A percentile compares a stretch with the other conserved stretches of the same genome.
phyloP scores from a whole-genome alignment of 2,113 vertebrate species.

The Amblyornis subalaris region DNA sequence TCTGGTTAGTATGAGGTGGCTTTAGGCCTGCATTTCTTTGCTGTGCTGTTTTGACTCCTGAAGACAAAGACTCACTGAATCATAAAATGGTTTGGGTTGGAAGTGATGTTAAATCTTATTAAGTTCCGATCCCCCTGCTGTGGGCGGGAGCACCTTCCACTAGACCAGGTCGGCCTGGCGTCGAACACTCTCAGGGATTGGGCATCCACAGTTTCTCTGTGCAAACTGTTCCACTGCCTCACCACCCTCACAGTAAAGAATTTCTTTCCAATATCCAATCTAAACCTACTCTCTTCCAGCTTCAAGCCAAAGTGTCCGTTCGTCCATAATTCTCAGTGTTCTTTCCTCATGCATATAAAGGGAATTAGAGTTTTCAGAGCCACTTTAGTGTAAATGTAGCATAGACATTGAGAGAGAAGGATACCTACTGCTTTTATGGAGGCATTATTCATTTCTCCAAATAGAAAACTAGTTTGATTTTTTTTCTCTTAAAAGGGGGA shows the following conservation, averaged over 20 bases:
- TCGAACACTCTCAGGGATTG: not conserved
- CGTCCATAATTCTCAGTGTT: not conserved
- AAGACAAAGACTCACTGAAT: not conserved
- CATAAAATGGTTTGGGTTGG: not conserved
- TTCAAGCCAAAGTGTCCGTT: not conserved
- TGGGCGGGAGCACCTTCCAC: not conserved
- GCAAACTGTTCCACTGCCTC: not conserved
- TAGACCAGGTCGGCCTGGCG: not conserved
- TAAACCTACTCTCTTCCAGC: not conserved
- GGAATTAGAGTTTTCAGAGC: not conserved
- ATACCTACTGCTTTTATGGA: not conserved
- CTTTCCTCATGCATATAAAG: not conserved
- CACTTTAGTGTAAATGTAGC: not conserved
- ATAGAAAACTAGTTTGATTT: not conserved
- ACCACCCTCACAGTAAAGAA: not conserved
- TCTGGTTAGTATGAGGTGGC: not conserved
- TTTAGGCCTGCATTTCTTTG: not conserved
- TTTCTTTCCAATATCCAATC: not conserved
- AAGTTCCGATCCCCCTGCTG: not conserved
- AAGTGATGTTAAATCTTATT: not conserved
- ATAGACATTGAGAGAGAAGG: not conserved
- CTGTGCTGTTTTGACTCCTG: not conserved
- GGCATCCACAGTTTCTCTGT: not conserved
- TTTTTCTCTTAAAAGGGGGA: not conserved
- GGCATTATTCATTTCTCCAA: not conserved